These are phyloP conservation scores for Ictidomys tridecemlineatus DNA, from an alignment of 2,113 vertebrate species.

Conservation along the genomic window DNA sequence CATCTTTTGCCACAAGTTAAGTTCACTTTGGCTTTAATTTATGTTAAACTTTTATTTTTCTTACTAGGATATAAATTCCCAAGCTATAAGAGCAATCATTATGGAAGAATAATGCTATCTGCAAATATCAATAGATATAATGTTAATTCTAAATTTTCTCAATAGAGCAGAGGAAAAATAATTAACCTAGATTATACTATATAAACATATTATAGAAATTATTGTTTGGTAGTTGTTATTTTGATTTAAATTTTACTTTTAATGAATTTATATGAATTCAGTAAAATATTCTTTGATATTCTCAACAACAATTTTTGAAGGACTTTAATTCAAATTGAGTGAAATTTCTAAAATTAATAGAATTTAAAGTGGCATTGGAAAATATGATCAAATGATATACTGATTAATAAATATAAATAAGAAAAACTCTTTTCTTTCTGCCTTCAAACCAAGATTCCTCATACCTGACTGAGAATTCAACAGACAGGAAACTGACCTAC, in stretches of 20 bases:
- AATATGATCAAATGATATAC: neutral
- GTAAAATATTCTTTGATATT: neutral
- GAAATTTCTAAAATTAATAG: neutral
- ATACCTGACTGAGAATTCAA: neutral
- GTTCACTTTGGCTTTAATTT: conserved; percentile 76
- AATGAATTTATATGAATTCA: neutral
- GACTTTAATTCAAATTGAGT: neutral
- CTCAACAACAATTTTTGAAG: conserved; percentile 19
- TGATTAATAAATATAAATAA: neutral
- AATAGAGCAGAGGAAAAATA: neutral
- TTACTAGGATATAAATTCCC: conserved; percentile 66
- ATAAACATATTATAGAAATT: neutral
- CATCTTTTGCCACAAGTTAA: conserved; percentile 74
- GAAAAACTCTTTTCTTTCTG: neutral
- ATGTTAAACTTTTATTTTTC: conserved; percentile 72
- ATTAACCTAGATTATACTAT: conserved; percentile 16
- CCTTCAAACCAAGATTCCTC: neutral
- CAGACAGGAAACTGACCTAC: neutral
- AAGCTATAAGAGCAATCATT: conserved; percentile 62
- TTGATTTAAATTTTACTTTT: neutral
- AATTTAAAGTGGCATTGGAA: conserved; percentile 45
- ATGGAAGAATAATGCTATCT: conserved; percentile 52
- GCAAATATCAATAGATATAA: neutral
- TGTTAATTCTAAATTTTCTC: conserved; percentile 36
- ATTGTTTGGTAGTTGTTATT: conserved; percentile 7